Percentiles rank a stretch among this genome's conserved stretches.
Evolutionary conservation across 1,140 invertebrate species (phyloP).

Genomic region (Diorhabda sublineata): DNA sequence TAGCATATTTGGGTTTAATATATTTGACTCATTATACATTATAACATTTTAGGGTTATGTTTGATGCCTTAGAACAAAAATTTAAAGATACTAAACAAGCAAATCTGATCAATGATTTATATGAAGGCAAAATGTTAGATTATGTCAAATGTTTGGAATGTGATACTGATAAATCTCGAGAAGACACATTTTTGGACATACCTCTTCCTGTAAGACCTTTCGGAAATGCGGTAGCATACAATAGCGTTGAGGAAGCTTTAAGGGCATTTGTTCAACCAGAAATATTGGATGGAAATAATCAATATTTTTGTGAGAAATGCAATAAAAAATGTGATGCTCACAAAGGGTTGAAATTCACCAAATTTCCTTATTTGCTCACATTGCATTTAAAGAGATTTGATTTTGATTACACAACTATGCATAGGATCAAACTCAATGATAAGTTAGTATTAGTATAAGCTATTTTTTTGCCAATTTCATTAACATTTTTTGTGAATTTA

Average conservation of each 20-base stretch:
- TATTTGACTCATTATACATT: no score
- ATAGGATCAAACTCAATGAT: slow-evolving; percentile 88
- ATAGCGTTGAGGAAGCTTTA: slow-evolving; percentile 81
- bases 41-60: slow-evolving; percentile 69
- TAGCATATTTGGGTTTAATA: no score
- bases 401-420: slow-evolving; percentile 83
- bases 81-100: slow-evolving; percentile 82
- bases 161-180: slow-evolving; percentile 75
- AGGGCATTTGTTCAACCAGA: slow-evolving; percentile 83
- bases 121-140: slow-evolving; percentile 82
- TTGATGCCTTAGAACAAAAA: slow-evolving; percentile 83
- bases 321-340: slow-evolving; percentile 87
- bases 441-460: slow-evolving; percentile 57
- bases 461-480: background rate
- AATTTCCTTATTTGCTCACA: slow-evolving; percentile 85
- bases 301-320: slow-evolving; percentile 87
- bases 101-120: slow-evolving; percentile 71
- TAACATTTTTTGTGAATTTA: no score
- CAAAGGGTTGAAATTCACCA: slow-evolving; percentile 85
- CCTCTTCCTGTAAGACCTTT: slow-evolving; percentile 83
- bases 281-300: slow-evolving; percentile 79
- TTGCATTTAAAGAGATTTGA: slow-evolving; percentile 88
- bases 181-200: slow-evolving; percentile 85
- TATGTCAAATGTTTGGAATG: slow-evolving; percentile 91
- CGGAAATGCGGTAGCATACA: slow-evolving; percentile 72